Conservation (phyloP, 2,888 invertebrate genomes). For the Yponomeuta evonymella region DNA sequence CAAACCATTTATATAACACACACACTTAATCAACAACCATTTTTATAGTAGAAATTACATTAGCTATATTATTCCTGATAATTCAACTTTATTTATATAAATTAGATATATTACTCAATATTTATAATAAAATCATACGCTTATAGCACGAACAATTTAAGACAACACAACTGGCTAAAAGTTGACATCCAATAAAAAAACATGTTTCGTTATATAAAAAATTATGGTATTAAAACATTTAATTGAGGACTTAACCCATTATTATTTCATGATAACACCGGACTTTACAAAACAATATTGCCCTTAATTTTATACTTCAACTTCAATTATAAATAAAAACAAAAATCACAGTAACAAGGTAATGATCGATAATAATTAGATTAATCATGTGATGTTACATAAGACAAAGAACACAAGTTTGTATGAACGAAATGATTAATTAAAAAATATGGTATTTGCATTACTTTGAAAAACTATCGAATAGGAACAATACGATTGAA, state of each 20-base stretch:
- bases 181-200: conserved; percentile 40
- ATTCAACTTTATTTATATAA: not conserved
- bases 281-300: conserved; percentile 47
- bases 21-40: conserved; percentile 33
- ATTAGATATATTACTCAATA: conserved; percentile 20
- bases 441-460: not conserved
- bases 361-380: conserved; percentile 44
- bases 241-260: conserved; percentile 16
- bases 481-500: not conserved
- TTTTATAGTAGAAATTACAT: conserved; percentile 35
- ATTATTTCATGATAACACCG: conserved; percentile 38
- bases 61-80: not conserved
- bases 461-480: not conserved
- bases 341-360: conserved; percentile 71
- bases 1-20: conserved; percentile 26
- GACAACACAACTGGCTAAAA: conserved; percentile 34
- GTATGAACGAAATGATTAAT: conserved; percentile 1
- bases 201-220: conserved; percentile 19
- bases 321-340: conserved; percentile 30
- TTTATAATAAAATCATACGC: conserved; percentile 64
- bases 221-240: conserved; percentile 16
- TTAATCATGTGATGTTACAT: conserved; percentile 48
- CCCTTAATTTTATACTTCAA: conserved; percentile 25
- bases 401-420: conserved; percentile 8
- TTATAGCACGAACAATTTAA: conserved; percentile 58